Evolutionary conservation across 2,113 vertebrate genomes (phyloP).

Genomic region (Serinus canaria): DNA sequence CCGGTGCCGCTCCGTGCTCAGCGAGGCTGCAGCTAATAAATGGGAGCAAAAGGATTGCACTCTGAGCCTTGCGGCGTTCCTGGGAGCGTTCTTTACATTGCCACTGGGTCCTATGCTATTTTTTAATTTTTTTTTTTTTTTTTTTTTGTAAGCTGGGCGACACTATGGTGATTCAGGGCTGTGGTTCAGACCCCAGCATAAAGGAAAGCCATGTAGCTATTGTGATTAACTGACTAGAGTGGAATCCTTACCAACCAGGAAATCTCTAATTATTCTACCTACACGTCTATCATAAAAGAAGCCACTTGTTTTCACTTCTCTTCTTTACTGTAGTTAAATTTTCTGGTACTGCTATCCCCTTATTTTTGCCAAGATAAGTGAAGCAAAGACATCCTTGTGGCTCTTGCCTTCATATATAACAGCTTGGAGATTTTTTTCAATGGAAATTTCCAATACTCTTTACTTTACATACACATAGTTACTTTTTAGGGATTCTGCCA

Average conservation of each 20-base stretch:
- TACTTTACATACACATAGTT: neutral
- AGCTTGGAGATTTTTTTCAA: neutral
- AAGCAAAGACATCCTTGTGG: neutral
- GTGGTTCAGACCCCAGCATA: fast-evolving
- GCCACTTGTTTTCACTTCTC: neutral
- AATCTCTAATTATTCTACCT: neutral
- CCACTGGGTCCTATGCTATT: no score
- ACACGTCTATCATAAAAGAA: neutral
- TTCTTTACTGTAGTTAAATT: neutral
- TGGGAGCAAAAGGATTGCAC: no score
- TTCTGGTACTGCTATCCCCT: fast-evolving
- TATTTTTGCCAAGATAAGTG: neutral
- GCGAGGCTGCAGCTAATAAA: neutral
- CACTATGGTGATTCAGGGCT: fast-evolving
- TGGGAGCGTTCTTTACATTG: neutral
- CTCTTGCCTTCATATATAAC: neutral
- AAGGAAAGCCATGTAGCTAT: neutral
- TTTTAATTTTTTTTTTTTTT: neutral
- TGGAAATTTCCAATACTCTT: neutral
- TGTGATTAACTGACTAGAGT: neutral
- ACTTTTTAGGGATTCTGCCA: neutral
- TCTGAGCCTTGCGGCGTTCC: neutral
- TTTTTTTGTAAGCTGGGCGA: no score
- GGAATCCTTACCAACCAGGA: neutral
- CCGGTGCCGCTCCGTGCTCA: neutral